Evolutionary conservation across 2,113 vertebrate genomes (phyloP).

Genomic region (Oplegnathus fasciatus): DNA sequence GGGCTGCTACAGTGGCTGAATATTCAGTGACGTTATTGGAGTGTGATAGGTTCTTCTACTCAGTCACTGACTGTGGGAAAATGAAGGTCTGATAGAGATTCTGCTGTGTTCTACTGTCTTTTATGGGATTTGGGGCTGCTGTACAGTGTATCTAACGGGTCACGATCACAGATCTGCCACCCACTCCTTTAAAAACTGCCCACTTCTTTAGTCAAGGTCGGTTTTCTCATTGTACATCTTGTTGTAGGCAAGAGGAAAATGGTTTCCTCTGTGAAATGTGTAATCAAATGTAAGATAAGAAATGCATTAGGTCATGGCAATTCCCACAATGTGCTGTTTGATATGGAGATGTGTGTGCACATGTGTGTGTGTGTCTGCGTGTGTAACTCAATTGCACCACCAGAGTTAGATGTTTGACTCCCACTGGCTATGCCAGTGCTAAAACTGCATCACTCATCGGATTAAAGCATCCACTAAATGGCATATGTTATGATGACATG

Average conservation of each 20-base stretch:
- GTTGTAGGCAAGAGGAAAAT: conserved; percentile 52
- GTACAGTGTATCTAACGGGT: conserved; percentile 53
- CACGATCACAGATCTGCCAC: conserved; percentile 58
- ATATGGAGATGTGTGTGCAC: conserved; percentile 46
- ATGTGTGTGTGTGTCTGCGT: conserved; percentile 17
- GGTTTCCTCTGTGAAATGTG: conserved; percentile 77
- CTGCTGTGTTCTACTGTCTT: conserved; percentile 55
- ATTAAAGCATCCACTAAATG: conserved; percentile 58
- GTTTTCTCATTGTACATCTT: conserved; percentile 58
- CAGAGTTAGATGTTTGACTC: conserved; percentile 51
- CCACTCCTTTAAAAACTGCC: conserved; percentile 53
- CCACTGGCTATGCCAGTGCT: conserved; percentile 24
- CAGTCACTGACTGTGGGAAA: conserved; percentile 78
- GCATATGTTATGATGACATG: conserved; percentile 52
- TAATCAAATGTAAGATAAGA: conserved; percentile 79
- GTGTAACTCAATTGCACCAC: conserved; percentile 48
- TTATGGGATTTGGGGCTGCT: conserved; percentile 36
- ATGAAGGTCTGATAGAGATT: conserved; percentile 67
- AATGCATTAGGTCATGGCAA: conserved; percentile 79
- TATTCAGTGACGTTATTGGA: conserved; percentile 76
- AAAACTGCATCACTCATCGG: conserved; percentile 43
- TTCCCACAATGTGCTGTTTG: conserved; percentile 78
- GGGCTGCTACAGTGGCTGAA: conserved; percentile 68
- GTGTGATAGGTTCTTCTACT: conserved; percentile 66
- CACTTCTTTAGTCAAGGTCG: conserved; percentile 40